These are phyloP conservation scores for Alexandromys fortis DNA, from an alignment of 2,113 vertebrate species.

Conservation along the genomic window DNA sequence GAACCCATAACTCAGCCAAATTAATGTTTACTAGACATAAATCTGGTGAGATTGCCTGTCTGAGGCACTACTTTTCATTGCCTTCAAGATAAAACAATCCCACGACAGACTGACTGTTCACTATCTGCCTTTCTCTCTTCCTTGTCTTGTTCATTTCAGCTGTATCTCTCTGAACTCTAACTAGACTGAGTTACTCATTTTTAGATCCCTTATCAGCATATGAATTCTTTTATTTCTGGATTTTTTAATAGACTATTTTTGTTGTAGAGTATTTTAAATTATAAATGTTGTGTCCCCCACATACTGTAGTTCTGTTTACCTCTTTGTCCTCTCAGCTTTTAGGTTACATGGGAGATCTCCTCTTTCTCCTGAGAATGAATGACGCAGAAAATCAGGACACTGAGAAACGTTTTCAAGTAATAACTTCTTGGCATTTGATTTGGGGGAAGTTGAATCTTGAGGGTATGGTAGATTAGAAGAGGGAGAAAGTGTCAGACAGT, in stretches of 20 bases:
- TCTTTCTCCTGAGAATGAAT: background rate
- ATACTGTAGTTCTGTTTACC: background rate
- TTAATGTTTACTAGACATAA: constrained; percentile 2
- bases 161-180: background rate
- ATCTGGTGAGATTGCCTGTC: background rate
- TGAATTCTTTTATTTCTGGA: background rate
- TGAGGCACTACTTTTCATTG: background rate
- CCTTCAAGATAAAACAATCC: background rate
- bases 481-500: background rate
- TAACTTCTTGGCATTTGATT: background rate
- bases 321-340: background rate
- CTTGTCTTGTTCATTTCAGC: background rate
- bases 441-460: background rate
- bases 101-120: background rate
- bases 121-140: background rate
- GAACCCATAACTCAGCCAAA: background rate
- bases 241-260: background rate
- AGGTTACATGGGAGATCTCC: background rate
- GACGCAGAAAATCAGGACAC: background rate
- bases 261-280: background rate
- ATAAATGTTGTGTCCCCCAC: background rate
- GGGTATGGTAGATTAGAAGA: background rate
- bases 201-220: background rate
- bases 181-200: background rate
- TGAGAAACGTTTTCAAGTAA: background rate